phyloP scores from a whole-genome alignment of 2,113 vertebrate species.

The Sarotherodon lohbergeri region DNA sequence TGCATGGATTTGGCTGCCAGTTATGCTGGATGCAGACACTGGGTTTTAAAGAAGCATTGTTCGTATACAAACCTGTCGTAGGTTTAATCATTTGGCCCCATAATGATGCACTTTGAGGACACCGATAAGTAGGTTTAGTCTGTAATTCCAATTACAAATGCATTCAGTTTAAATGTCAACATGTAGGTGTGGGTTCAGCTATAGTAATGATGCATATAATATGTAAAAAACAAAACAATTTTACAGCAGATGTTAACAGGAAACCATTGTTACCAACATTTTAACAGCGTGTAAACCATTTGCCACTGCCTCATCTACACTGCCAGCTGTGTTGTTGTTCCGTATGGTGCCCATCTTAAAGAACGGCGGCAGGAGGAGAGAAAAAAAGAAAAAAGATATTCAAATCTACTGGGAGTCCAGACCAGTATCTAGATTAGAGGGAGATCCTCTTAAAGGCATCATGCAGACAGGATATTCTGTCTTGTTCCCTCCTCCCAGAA shows the following conservation, averaged over 20 bases:
- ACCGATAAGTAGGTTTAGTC: background rate
- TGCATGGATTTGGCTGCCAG: background rate
- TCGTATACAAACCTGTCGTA: background rate
- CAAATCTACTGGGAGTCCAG: slow-evolving; percentile 21
- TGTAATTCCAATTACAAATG: slow-evolving; percentile 12
- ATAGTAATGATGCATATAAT: background rate
- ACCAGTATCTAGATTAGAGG: slow-evolving; percentile 51
- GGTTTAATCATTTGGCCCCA: background rate
- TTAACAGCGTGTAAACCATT: slow-evolving; percentile 23
- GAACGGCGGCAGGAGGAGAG: background rate
- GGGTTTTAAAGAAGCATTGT: background rate
- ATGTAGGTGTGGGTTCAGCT: background rate
- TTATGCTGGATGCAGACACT: background rate
- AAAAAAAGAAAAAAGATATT: slow-evolving; percentile 6
- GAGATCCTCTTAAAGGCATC: slow-evolving; percentile 55
- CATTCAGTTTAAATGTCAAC: slow-evolving; percentile 9
- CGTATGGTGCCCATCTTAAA: background rate
- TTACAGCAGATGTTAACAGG: background rate
- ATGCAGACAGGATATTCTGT: slow-evolving; percentile 31
- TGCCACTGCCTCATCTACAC: slow-evolving; percentile 15
- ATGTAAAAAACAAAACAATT: background rate
- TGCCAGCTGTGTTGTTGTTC: slow-evolving; percentile 18
- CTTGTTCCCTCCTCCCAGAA: slow-evolving; percentile 44
- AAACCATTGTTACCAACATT: background rate
- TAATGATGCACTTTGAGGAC: background rate